A percentile compares a stretch with the other conserved stretches of the same genome.
Conservation (phyloP, 1,140 invertebrate genomes). For the Atta texana region DNA sequence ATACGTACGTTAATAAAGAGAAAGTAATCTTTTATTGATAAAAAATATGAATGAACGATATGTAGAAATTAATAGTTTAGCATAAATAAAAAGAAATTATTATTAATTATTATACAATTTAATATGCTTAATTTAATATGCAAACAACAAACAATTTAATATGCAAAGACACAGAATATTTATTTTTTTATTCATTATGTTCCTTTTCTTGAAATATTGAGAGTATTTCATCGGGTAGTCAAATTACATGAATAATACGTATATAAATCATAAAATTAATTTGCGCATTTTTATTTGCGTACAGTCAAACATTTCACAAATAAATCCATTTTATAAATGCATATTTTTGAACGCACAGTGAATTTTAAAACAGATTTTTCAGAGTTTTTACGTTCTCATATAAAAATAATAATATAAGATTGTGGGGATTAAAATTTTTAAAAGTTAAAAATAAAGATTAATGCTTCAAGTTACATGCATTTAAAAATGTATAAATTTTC, state of each 20-base stretch:
- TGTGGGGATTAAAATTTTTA: neutral
- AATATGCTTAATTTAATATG: neutral
- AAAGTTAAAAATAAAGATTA: too few species aligned
- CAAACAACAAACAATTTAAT: neutral
- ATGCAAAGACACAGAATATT: neutral
- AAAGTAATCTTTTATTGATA: neutral
- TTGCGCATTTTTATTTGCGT: neutral
- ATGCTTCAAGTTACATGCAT: neutral
- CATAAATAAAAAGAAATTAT: neutral
- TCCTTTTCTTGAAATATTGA: neutral
- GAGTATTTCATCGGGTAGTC: neutral
- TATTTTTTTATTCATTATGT: neutral
- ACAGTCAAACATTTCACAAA: neutral
- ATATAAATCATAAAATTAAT: conserved; percentile 27
- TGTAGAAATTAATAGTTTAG: neutral
- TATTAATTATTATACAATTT: neutral
- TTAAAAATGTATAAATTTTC: neutral
- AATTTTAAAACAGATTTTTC: conserved; percentile 38
- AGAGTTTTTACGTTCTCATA: neutral
- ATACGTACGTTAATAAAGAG: neutral
- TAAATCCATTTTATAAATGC: conserved; percentile 6
- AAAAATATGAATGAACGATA: neutral
- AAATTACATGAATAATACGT: neutral
- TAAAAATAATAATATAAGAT: neutral
- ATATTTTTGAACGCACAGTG: neutral